These are phyloP conservation scores for Parnassius apollo DNA, from an alignment of 2,888 invertebrate genomes.

Conservation along the genomic window DNA sequence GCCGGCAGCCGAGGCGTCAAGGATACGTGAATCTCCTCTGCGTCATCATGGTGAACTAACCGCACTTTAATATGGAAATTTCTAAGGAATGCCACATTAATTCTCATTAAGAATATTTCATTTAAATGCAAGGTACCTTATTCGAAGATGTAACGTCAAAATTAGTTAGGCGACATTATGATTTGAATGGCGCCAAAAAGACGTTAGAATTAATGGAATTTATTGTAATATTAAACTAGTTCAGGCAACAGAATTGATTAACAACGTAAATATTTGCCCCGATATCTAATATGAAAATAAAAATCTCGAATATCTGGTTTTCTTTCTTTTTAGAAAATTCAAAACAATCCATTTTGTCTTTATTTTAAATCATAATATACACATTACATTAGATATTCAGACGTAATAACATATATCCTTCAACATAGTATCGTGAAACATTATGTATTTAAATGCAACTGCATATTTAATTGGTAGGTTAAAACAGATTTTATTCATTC, in stretches of 20 bases:
- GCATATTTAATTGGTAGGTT: not conserved
- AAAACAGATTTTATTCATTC: too few species aligned
- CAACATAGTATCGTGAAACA: conserved; percentile 2
- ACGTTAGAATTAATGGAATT: conserved; percentile 43
- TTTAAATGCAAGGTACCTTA: conserved; percentile 46
- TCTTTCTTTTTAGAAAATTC: not conserved
- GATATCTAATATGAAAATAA: not conserved
- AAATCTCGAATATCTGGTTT: not conserved
- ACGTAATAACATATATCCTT: conserved; percentile 1
- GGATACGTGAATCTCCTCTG: conserved; percentile 27
- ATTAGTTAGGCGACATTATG: conserved; percentile 43
- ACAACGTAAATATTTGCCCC: conserved; percentile 1
- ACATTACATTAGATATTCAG: too few species aligned
- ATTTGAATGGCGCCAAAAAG: conserved; percentile 42
- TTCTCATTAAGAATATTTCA: conserved; percentile 39
- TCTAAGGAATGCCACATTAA: conserved; percentile 49
- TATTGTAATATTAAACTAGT: conserved; percentile 40
- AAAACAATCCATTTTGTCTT: too few species aligned
- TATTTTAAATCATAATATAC: too few species aligned
- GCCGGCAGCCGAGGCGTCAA: conserved; percentile 33
- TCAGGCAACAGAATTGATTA: conserved; percentile 18
- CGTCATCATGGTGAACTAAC: conserved; percentile 29
- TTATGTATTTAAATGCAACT: conserved; percentile 14
- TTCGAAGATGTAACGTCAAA: conserved; percentile 46
- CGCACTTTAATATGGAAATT: conserved; percentile 39